A percentile compares a stretch with the other conserved stretches of the same genome.
Conservation (phyloP, 2,113 vertebrate species). For the Pelusios castaneus region DNA sequence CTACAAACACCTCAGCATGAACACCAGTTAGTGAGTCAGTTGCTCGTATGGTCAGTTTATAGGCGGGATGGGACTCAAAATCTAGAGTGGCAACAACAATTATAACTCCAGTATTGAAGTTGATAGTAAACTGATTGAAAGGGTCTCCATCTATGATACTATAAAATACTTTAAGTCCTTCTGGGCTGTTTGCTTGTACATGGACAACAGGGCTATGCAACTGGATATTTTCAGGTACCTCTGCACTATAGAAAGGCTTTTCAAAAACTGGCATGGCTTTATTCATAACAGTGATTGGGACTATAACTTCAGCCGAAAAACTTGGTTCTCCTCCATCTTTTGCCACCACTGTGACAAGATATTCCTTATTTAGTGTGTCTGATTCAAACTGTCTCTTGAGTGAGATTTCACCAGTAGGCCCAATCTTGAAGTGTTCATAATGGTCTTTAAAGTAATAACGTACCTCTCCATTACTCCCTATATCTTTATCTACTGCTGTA, state of each 20-base stretch:
- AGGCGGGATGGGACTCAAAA: conserved; percentile 95
- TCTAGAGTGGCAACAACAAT: conserved; percentile 88
- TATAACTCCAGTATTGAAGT: conserved; percentile 96
- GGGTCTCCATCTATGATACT: conserved; percentile 95
- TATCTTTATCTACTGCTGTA: conserved; percentile 90
- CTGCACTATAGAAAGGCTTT: conserved; percentile 94
- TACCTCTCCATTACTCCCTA: conserved; percentile 86
- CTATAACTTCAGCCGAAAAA: conserved; percentile 86
- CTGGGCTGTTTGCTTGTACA: conserved; percentile 92
- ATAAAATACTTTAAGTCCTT: conserved; percentile 94
- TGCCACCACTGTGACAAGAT: conserved; percentile 86
- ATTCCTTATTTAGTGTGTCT: conserved; percentile 89
- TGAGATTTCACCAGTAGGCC: conserved; percentile 84
- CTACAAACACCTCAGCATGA: conserved; percentile 92
- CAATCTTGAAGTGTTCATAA: conserved; percentile 90
- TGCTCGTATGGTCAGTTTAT: conserved; percentile 91
- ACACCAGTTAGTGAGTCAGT: conserved; percentile 93
- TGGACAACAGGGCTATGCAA: conserved; percentile 92
- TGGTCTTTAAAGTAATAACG: conserved; percentile 88
- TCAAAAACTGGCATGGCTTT: conserved; percentile 97
- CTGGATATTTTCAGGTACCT: conserved; percentile 92
- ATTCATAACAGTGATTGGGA: conserved; percentile 92
- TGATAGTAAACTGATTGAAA: conserved; percentile 91
- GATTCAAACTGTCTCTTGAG: conserved; percentile 88
- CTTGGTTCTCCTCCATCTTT: conserved; percentile 88